phyloP scores from a whole-genome alignment of 2,797 vertebrate species.

The Chiloscyllium punctatum region DNA sequence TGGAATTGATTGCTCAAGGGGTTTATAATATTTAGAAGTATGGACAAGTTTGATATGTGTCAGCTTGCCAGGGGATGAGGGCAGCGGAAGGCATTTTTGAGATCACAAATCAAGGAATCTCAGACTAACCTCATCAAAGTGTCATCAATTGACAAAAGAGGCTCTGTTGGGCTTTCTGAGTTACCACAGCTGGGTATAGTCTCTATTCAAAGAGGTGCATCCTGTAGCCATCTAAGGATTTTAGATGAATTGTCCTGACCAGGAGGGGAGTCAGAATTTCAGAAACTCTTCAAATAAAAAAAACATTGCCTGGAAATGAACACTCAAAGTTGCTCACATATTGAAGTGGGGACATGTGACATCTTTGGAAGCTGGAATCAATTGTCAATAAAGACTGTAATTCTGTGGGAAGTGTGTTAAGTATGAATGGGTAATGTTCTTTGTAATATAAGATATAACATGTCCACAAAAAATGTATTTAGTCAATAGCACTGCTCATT shows the following conservation, averaged over 20 bases:
- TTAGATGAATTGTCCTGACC: too few species aligned
- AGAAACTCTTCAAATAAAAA: background rate
- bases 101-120: background rate
- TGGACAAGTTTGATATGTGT: background rate
- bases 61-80: background rate
- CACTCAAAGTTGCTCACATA: background rate
- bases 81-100: background rate
- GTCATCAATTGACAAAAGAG: background rate
- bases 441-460: background rate
- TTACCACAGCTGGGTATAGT: background rate
- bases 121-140: background rate
- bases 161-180: background rate
- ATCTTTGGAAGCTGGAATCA: background rate
- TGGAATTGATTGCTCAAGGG: too few species aligned
- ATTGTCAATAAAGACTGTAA: background rate
- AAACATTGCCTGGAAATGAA: background rate
- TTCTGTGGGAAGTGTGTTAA: background rate
- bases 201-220: background rate
- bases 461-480: background rate
- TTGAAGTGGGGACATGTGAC: background rate
- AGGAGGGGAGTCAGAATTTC: background rate
- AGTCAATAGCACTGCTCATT: background rate
- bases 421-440: background rate
- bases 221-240: too few species aligned
- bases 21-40: background rate